Percentiles rank a stretch among this genome's conserved stretches.
phyloP scores from a whole-genome alignment of 1,140 invertebrate genomes.

The Tribolium madens region DNA sequence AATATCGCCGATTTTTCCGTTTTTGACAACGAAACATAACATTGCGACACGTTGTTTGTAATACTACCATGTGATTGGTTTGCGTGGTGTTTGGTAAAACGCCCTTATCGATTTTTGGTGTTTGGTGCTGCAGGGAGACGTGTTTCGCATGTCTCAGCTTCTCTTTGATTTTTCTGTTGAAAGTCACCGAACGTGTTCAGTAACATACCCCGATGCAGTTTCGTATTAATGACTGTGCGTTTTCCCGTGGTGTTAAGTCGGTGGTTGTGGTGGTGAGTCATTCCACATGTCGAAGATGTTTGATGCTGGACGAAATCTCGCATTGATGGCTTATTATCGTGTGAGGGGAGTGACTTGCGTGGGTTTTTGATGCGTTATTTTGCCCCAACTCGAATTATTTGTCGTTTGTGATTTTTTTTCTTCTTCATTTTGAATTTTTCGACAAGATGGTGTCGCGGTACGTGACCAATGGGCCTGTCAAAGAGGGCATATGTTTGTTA shows the following conservation, averaged over 20 bases:
- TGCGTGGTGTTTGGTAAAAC: constrained; percentile 59
- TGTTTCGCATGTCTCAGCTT: constrained; percentile 53
- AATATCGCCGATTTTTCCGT: neutral
- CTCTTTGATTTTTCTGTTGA: neutral
- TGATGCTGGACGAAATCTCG: neutral
- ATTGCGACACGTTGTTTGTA: neutral
- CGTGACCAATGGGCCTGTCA: constrained; percentile 61
- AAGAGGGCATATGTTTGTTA: constrained; percentile 63
- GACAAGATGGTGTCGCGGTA: constrained; percentile 62
- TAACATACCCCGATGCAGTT: constrained; percentile 23
- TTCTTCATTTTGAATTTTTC: constrained; percentile 29
- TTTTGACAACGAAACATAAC: neutral
- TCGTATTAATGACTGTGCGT: constrained; percentile 35
- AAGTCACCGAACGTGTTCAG: constrained; percentile 44
- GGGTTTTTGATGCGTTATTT: constrained; percentile 19
- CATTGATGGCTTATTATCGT: neutral
- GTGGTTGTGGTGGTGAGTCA: constrained; percentile 49
- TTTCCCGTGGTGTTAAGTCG: constrained; percentile 38
- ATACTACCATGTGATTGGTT: constrained; percentile 23
- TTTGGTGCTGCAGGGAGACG: constrained; percentile 52
- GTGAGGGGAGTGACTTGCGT: constrained; percentile 24
- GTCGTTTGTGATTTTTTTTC: constrained; percentile 22
- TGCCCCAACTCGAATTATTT: neutral
- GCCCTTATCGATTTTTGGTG: constrained; percentile 66
- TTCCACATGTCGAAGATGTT: constrained; percentile 44